phyloP scores from a whole-genome alignment of 2,797 vertebrate species.

The Tarsius wallacei region DNA sequence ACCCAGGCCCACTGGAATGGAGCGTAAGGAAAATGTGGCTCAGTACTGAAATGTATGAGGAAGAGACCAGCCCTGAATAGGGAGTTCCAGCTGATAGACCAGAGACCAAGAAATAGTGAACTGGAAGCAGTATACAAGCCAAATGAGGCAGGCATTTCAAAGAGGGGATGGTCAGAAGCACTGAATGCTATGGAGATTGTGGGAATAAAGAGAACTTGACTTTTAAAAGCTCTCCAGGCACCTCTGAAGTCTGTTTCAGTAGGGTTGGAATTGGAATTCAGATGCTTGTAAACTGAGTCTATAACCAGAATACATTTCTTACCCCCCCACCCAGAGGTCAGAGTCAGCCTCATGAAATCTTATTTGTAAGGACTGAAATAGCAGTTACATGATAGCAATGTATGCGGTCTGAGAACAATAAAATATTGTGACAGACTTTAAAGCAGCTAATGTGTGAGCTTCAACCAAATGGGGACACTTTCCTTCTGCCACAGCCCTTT shows the following conservation, averaged over 20 bases:
- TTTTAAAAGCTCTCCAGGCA: neutral
- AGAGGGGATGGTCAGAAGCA: neutral
- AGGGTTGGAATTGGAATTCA: neutral
- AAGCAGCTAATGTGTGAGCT: neutral
- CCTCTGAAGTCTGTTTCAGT: slow-evolving; percentile 21
- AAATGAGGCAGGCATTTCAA: neutral
- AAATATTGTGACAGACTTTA: neutral
- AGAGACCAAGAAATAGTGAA: neutral
- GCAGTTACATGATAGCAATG: neutral
- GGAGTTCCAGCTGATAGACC: neutral
- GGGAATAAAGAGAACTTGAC: neutral
- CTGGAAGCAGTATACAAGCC: neutral
- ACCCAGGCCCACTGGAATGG: neutral
- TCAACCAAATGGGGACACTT: neutral
- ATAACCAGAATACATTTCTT: neutral
- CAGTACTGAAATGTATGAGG: neutral
- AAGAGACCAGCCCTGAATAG: neutral
- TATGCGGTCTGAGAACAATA: neutral
- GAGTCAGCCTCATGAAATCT: neutral
- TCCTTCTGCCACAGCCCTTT: neutral
- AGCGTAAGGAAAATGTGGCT: neutral
- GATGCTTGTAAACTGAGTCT: neutral
- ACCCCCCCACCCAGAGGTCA: neutral
- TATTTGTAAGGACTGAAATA: neutral
- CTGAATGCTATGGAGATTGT: neutral